These are phyloP conservation scores for Melanotaenia pygmaea DNA, from an alignment of 2,797 vertebrate genomes.

Conservation along the genomic window DNA sequence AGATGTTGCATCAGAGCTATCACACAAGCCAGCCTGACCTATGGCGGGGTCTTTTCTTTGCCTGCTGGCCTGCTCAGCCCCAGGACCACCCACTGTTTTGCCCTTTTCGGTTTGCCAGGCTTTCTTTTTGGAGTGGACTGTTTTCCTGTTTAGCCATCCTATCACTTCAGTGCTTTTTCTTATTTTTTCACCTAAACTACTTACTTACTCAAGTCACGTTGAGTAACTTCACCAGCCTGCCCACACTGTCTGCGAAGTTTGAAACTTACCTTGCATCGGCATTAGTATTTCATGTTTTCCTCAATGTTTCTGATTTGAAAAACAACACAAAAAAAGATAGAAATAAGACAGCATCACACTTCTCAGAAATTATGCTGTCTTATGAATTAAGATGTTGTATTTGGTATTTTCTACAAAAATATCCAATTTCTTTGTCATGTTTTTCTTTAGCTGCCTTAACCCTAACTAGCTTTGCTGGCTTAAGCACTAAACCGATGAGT, in stretches of 20 bases:
- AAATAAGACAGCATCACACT: too few relatives aligned
- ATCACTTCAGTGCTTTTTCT: background rate
- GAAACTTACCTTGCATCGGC: background rate
- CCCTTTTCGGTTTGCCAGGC: background rate
- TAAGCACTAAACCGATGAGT: background rate
- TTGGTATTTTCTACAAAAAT: background rate
- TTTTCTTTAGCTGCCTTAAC: background rate
- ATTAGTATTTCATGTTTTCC: background rate
- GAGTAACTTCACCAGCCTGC: background rate
- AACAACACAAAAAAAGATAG: background rate
- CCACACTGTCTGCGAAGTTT: background rate
- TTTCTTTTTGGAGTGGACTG: background rate
- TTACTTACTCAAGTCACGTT: background rate
- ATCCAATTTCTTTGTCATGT: background rate
- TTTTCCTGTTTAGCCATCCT: background rate
- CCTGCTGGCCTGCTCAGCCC: background rate
- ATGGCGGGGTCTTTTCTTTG: background rate
- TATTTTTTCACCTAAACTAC: background rate
- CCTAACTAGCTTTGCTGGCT: background rate
- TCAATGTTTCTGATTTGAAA: background rate
- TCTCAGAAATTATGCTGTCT: background rate
- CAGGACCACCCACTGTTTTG: background rate
- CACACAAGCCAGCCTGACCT: background rate
- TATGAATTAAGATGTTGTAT: background rate
- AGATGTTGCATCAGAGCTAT: background rate